Conservation (phyloP, 2,797 vertebrate species). For the Allenopithecus nigroviridis region DNA sequence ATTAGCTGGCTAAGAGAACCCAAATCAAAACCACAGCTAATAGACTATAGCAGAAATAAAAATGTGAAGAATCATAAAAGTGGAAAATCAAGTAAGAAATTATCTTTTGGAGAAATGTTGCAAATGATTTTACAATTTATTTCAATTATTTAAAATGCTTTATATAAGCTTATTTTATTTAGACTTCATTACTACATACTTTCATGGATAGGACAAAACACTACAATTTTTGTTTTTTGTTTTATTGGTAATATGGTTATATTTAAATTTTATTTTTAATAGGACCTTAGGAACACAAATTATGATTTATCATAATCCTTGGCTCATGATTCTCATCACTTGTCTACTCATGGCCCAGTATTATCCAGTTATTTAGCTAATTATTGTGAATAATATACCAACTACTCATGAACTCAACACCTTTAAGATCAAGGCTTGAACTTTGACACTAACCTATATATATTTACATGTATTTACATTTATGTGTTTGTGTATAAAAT, state of each 20-base stretch:
- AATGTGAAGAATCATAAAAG: constrained; percentile 52
- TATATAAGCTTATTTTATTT: not conserved
- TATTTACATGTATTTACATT: not conserved
- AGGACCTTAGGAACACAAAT: not conserved
- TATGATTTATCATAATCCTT: not conserved
- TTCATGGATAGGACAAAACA: not conserved
- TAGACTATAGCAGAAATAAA: constrained; percentile 88
- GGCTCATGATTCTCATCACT: not conserved
- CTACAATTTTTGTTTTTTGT: not conserved
- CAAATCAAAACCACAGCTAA: constrained; percentile 87
- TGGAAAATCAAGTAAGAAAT: constrained; percentile 78
- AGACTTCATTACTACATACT: not conserved
- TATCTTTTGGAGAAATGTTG: not conserved
- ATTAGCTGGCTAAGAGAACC: constrained; percentile 91
- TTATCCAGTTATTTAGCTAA: not conserved
- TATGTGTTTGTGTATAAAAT: not conserved
- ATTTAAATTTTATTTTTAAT: not conserved
- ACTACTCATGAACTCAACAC: not conserved
- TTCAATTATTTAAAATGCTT: not conserved
- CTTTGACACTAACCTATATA: not conserved
- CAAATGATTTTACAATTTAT: not conserved
- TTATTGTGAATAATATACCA: not conserved
- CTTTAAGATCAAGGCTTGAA: not conserved
- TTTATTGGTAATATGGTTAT: not conserved
- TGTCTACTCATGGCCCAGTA: not conserved